phyloP scores from a whole-genome alignment of 1,140 invertebrate species.

The Semibalanus balanoides region DNA sequence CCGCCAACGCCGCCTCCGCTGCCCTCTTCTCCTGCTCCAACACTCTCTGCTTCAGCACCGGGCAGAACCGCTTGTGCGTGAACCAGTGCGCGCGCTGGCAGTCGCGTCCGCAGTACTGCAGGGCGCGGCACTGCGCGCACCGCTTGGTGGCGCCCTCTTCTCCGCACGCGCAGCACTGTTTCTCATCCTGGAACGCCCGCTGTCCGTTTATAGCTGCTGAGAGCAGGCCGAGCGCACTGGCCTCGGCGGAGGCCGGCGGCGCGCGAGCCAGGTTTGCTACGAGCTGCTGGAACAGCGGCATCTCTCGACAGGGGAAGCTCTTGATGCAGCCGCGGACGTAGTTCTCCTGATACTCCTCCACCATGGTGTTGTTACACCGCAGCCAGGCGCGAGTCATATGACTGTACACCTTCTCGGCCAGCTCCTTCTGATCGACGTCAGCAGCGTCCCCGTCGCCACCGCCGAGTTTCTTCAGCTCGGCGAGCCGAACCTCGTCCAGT shows the following conservation, averaged over 20 bases:
- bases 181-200: slow-evolving; percentile 44
- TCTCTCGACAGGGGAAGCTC: slow-evolving; percentile 73
- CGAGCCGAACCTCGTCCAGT: not conserved
- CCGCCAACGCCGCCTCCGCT: too few species aligned
- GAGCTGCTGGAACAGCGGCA: slow-evolving; percentile 63
- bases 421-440: not conserved
- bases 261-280: slow-evolving; percentile 49
- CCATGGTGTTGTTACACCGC: not conserved
- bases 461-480: not conserved
- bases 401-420: not conserved
- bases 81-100: slow-evolving; percentile 95
- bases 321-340: slow-evolving; percentile 69
- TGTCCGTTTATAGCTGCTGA: slow-evolving; percentile 77
- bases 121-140: slow-evolving; percentile 87
- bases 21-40: not conserved
- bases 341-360: slow-evolving; percentile 46
- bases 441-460: not conserved
- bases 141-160: slow-evolving; percentile 77
- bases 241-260: slow-evolving; percentile 27
- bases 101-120: slow-evolving; percentile 78
- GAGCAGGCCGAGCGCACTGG: slow-evolving; percentile 54
- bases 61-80: slow-evolving; percentile 74
- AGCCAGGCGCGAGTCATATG: not conserved
- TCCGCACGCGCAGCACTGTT: slow-evolving; percentile 72
- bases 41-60: slow-evolving; percentile 21